phyloP scores from a whole-genome alignment of 2,113 vertebrate genomes.

The Eretmodus cyanostictus region DNA sequence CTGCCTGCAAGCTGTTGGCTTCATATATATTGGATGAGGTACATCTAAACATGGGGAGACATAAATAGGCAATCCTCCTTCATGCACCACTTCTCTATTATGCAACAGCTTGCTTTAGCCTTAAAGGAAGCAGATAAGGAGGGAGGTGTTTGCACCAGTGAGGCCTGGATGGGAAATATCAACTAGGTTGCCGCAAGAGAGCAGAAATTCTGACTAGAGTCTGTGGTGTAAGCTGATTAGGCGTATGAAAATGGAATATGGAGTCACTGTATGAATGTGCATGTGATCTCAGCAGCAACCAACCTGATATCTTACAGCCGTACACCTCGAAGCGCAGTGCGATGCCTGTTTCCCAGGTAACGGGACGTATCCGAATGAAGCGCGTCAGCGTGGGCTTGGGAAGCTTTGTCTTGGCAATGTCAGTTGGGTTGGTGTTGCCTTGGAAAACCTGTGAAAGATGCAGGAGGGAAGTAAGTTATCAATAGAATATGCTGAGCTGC shows the following conservation, averaged over 20 bases:
- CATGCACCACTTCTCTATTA: constrained; percentile 48
- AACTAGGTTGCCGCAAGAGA: background rate
- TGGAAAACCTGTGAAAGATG: constrained; percentile 79
- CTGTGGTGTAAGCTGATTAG: background rate
- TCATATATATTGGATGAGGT: constrained; percentile 67
- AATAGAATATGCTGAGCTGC: background rate
- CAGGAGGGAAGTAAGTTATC: constrained; percentile 30
- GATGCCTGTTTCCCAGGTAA: constrained; percentile 90
- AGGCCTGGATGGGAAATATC: background rate
- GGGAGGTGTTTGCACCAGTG: constrained; percentile 1
- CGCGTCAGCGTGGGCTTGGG: constrained; percentile 88
- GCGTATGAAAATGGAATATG: background rate
- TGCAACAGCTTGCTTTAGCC: constrained; percentile 22
- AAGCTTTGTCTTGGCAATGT: constrained; percentile 79
- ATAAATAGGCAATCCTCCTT: constrained; percentile 60
- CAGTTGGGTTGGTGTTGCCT: constrained; percentile 91
- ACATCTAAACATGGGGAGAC: constrained; percentile 65
- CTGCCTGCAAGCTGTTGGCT: constrained; percentile 43
- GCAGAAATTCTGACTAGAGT: background rate
- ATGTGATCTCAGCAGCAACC: constrained; percentile 14
- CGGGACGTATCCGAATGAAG: constrained; percentile 85
- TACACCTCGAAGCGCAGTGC: constrained; percentile 96
- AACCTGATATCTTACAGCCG: constrained; percentile 96
- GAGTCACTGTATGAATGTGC: background rate
- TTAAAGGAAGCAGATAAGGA: background rate